Percentiles rank a stretch among this genome's conserved stretches.
phyloP scores from a whole-genome alignment of 2,113 vertebrate genomes.

The Apteryx owenii region DNA sequence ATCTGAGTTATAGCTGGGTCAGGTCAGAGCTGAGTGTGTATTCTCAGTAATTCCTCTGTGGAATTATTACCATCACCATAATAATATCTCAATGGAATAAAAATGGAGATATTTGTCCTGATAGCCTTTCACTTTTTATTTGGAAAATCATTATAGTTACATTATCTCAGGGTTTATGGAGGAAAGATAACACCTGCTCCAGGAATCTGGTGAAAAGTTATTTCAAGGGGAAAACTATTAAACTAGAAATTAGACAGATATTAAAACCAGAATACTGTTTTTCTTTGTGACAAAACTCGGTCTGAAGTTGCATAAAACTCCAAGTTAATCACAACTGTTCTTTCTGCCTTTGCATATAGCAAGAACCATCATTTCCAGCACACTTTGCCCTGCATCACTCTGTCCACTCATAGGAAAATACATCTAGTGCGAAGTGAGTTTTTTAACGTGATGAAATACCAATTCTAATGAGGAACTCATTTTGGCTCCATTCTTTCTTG shows the following conservation, averaged over 20 bases:
- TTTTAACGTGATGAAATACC: neutral
- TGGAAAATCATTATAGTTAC: constrained; percentile 75
- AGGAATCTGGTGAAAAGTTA: constrained; percentile 50
- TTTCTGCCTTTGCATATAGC: neutral
- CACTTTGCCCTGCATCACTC: neutral
- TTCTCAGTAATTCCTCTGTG: constrained; percentile 81
- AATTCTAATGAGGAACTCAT: neutral
- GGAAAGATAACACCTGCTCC: constrained; percentile 33
- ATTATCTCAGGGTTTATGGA: constrained; percentile 42
- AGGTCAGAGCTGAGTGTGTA: constrained; percentile 67
- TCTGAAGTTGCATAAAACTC: neutral
- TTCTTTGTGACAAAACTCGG: neutral
- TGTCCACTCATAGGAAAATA: neutral
- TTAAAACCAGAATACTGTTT: neutral
- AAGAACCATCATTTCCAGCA: neutral
- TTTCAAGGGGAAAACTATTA: constrained; percentile 55
- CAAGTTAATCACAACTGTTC: neutral
- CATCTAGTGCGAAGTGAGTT: neutral
- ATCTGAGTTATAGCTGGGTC: constrained; percentile 80
- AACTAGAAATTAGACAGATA: constrained; percentile 28
- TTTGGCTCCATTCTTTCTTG: neutral
- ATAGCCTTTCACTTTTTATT: constrained; percentile 79
- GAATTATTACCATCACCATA: constrained; percentile 82
- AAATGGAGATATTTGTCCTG: constrained; percentile 79
- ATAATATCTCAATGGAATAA: constrained; percentile 76